These are phyloP conservation scores for Anguilla marmorata DNA, from an alignment of 2,797 vertebrate species.

Conservation along the genomic window DNA sequence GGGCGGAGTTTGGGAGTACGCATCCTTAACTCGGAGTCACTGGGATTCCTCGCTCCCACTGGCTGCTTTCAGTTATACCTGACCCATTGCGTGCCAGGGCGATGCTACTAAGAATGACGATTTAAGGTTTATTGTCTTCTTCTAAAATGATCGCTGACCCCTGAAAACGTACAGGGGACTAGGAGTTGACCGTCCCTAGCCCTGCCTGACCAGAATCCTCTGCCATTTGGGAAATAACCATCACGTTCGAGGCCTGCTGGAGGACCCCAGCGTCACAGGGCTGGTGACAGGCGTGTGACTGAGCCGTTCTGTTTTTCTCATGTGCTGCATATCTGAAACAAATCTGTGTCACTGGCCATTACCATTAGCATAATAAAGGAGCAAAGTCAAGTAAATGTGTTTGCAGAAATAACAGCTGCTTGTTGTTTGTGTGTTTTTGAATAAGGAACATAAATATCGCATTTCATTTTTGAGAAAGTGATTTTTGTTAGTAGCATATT, in stretches of 20 bases:
- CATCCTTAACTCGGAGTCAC: not conserved
- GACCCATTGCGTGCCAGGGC: not conserved
- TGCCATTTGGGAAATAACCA: not conserved
- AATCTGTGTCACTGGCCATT: not conserved
- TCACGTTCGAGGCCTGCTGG: not conserved
- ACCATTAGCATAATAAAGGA: not conserved
- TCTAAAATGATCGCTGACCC: not conserved
- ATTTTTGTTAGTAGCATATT: not conserved
- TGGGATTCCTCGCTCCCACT: not conserved
- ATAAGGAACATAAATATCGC: not conserved
- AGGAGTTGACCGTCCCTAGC: not conserved
- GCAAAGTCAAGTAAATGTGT: not conserved
- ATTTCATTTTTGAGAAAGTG: not conserved
- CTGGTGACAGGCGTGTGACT: not conserved
- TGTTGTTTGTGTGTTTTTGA: not conserved
- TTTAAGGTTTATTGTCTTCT: not conserved
- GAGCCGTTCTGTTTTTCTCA: not conserved
- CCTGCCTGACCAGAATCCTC: not conserved
- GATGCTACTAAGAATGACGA: not conserved
- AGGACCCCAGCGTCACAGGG: not conserved
- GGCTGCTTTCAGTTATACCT: not conserved
- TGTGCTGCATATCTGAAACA: not conserved
- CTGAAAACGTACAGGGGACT: not conserved
- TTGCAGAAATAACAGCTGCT: not conserved
- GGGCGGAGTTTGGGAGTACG: not conserved